Conservation (phyloP, 2,797 vertebrate genomes). For the Gymnoscopelus microlampas region DNA sequence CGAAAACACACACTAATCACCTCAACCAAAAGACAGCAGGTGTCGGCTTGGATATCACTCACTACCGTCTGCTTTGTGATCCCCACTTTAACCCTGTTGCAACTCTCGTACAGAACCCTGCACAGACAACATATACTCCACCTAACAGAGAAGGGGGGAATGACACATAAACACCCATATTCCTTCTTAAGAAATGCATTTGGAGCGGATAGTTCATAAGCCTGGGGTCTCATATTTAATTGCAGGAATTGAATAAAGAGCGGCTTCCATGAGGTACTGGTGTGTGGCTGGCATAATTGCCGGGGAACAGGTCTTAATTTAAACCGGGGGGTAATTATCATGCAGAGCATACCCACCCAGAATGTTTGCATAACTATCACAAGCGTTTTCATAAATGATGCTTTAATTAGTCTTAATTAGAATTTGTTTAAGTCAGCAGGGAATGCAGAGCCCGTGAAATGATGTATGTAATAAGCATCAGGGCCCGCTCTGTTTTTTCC, state of each 20-base stretch:
- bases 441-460: slow-evolving; percentile 99
- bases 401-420: slow-evolving; percentile 99
- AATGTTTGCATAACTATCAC: slow-evolving; percentile 99
- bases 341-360: slow-evolving; percentile 99
- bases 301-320: slow-evolving; percentile 99
- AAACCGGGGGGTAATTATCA: slow-evolving; percentile 99
- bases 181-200: slow-evolving; percentile 82
- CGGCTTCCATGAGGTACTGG: slow-evolving; percentile 90
- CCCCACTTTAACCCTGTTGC: slow-evolving; percentile 72
- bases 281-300: slow-evolving; percentile 98
- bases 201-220: slow-evolving; percentile 84
- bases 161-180: slow-evolving; percentile 67
- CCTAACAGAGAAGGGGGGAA: slow-evolving; percentile 73
- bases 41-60: slow-evolving; percentile 74
- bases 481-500: slow-evolving; percentile 88
- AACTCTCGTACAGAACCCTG: slow-evolving; percentile 62
- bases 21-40: slow-evolving; percentile 61
- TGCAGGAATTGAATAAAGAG: slow-evolving; percentile 90
- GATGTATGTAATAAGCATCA: slow-evolving; percentile 99
- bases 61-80: slow-evolving; percentile 71
- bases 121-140: slow-evolving; percentile 68
- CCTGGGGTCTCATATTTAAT: slow-evolving; percentile 88
- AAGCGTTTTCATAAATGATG: slow-evolving; percentile 99
- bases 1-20: slow-evolving; percentile 70
- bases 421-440: slow-evolving; percentile 99